A percentile compares a stretch with the other conserved stretches of the same genome.
Evolutionary conservation across 2,797 vertebrate species (phyloP).

Genomic region (Pitangus sulphuratus): DNA sequence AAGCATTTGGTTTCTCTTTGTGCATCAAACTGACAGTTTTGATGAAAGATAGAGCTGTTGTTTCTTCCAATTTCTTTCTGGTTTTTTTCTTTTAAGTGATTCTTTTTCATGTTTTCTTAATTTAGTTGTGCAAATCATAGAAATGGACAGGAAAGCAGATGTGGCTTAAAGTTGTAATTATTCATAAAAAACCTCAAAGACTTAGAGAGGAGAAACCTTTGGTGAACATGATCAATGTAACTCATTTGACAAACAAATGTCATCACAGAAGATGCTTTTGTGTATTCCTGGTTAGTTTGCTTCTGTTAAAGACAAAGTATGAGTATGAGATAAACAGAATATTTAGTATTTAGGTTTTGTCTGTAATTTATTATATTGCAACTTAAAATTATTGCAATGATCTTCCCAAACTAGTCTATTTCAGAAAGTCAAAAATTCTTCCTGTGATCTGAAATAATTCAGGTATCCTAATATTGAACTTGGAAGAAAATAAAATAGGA

Average conservation of each 20-base stretch:
- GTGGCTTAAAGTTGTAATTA: background rate
- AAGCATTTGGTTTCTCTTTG: background rate
- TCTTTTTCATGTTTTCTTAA: background rate
- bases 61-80: background rate
- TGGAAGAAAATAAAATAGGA: background rate
- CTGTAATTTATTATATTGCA: background rate
- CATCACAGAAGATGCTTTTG: background rate
- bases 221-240: background rate
- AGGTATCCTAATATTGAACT: background rate
- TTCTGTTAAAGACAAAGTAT: background rate
- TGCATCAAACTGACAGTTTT: background rate
- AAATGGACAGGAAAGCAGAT: background rate
- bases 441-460: background rate
- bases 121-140: background rate
- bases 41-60: background rate
- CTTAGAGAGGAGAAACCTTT: background rate
- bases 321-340: background rate
- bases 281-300: background rate
- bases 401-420: background rate
- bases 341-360: background rate
- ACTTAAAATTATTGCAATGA: background rate
- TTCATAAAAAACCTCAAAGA: background rate
- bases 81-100: background rate
- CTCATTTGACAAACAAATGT: background rate
- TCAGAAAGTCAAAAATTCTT: background rate